Percentiles rank a stretch among this genome's conserved stretches.
Conservation (phyloP, 2,113 vertebrate species). For the Onychorhynchus coronatus region DNA sequence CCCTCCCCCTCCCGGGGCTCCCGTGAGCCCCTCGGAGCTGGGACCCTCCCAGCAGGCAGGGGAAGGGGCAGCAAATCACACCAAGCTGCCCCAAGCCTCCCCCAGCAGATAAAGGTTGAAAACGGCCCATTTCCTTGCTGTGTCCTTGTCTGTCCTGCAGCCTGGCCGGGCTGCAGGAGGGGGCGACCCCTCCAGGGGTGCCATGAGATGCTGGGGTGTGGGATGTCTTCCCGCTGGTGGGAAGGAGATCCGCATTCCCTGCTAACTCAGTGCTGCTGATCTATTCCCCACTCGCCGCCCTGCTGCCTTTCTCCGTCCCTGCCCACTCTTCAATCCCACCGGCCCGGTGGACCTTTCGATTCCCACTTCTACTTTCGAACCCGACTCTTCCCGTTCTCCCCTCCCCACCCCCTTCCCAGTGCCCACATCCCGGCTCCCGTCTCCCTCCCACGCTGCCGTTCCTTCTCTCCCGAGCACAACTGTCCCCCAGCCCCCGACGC, state of each 20-base stretch:
- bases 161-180: not conserved
- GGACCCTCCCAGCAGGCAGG: not conserved
- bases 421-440: not conserved
- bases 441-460: constrained; percentile 36
- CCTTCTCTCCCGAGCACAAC: constrained; percentile 14
- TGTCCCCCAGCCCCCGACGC: constrained; percentile 2
- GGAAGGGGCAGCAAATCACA: not conserved
- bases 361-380: not conserved
- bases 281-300: not conserved
- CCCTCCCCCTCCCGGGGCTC: not conserved
- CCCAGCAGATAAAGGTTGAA: not conserved
- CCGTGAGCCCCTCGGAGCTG: not conserved
- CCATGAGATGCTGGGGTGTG: rapidly evolving
- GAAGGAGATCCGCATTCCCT: not conserved
- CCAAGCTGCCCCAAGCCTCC: not conserved
- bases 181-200: no score
- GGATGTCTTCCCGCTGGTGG: not conserved
- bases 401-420: not conserved
- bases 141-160: not conserved
- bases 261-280: not conserved
- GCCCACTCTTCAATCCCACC: not conserved
- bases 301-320: not conserved
- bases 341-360: not conserved
- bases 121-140: not conserved
- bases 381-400: not conserved